Evolutionary conservation across 2,113 vertebrate genomes (phyloP).

Genomic region (Mola mola): DNA sequence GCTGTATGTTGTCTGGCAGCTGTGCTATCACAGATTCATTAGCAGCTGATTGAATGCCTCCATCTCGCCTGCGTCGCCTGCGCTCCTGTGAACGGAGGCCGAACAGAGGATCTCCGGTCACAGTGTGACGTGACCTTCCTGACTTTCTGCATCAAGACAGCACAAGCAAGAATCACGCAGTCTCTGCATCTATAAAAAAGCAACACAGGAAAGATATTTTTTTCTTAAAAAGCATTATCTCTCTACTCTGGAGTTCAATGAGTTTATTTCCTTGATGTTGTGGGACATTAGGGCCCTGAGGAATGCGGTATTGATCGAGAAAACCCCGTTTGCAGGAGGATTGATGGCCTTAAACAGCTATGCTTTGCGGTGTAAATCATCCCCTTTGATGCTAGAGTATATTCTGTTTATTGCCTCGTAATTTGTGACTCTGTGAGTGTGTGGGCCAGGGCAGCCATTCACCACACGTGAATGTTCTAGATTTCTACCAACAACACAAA

Average conservation of each 20-base stretch:
- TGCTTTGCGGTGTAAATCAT: conserved; percentile 55
- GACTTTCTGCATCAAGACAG: background rate
- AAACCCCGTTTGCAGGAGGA: conserved; percentile 55
- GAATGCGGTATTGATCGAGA: conserved; percentile 62
- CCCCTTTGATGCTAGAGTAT: conserved; percentile 54
- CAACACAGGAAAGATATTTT: too few relatives aligned
- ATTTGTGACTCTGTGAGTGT: conserved; percentile 55
- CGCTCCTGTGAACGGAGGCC: conserved; percentile 21
- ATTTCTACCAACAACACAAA: background rate
- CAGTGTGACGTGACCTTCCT: background rate
- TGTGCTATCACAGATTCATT: conserved; percentile 14
- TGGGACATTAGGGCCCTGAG: background rate
- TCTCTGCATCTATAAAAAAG: too few relatives aligned
- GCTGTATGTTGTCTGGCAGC: too few relatives aligned
- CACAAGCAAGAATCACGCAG: too few relatives aligned
- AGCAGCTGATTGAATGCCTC: conserved; percentile 37
- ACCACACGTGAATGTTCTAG: conserved; percentile 37
- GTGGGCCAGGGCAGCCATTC: conserved; percentile 62
- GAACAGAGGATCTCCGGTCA: conserved; percentile 1
- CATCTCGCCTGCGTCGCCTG: background rate
- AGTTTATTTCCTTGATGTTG: too few relatives aligned
- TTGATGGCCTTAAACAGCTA: conserved; percentile 46
- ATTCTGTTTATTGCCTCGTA: conserved; percentile 66
- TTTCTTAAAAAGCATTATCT: too few relatives aligned
- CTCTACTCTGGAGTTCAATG: too few relatives aligned